phyloP scores from a whole-genome alignment of 2,113 vertebrate species.

The Lamprotornis superbus region DNA sequence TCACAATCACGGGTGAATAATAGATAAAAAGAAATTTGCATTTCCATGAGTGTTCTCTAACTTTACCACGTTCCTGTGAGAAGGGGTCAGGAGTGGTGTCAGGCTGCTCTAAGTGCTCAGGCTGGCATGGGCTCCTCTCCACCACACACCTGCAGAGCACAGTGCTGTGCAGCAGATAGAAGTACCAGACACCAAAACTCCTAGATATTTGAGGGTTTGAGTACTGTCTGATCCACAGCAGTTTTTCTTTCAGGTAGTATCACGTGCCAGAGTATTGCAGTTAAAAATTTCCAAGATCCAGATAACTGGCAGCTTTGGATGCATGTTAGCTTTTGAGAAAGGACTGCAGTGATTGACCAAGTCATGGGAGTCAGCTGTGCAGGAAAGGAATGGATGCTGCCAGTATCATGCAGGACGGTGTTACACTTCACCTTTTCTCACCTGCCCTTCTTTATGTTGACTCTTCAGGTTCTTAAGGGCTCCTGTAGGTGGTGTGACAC shows the following conservation, averaged over 20 bases:
- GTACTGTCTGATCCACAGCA: neutral
- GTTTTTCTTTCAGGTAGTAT: neutral
- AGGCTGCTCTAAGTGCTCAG: no score
- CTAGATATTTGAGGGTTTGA: neutral
- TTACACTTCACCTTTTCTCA: neutral
- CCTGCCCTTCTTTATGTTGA: neutral
- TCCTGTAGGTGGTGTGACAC: neutral
- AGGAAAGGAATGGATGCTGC: neutral
- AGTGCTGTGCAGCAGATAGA: neutral
- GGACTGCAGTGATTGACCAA: neutral
- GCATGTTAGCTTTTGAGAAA: neutral
- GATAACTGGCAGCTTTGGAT: neutral
- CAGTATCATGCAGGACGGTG: neutral
- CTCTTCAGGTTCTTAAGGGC: neutral
- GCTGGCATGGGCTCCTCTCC: no score
- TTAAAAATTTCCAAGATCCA: neutral
- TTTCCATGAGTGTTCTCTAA: neutral
- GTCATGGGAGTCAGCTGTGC: neutral
- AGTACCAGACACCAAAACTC: neutral
- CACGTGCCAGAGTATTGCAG: fast-evolving
- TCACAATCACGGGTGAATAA: neutral
- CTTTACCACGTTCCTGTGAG: neutral
- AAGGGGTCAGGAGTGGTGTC: neutral
- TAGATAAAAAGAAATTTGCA: neutral
- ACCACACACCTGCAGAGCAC: neutral